A percentile compares a stretch with the other conserved stretches of the same genome.
phyloP scores from a whole-genome alignment of 2,888 invertebrate genomes.

The Tiliacea citrago region DNA sequence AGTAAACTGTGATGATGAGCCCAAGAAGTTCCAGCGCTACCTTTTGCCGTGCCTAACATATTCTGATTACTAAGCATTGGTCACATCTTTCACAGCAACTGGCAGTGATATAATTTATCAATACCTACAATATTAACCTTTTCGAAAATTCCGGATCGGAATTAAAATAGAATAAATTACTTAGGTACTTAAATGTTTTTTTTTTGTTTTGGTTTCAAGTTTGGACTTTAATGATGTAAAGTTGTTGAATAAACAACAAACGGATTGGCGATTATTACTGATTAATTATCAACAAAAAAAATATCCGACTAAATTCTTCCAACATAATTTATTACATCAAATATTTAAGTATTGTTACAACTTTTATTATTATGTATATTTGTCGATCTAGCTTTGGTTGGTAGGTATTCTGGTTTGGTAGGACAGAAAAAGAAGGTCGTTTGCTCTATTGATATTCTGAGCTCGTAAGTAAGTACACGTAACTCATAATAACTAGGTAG shows the following conservation, averaged over 20 bases:
- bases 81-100: background rate
- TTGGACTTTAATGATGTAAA: background rate
- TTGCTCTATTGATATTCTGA: constrained; percentile 34
- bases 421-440: constrained; percentile 22
- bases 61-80: background rate
- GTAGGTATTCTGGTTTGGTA: background rate
- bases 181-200: too few relatives aligned
- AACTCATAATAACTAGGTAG: constrained; percentile 4
- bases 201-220: background rate
- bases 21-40: background rate
- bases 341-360: too few relatives aligned
- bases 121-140: background rate
- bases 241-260: background rate
- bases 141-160: background rate
- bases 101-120: background rate
- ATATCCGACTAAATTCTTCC: background rate
- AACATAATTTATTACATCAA: background rate
- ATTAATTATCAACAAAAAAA: background rate
- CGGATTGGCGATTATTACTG: background rate
- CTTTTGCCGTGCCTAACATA: background rate
- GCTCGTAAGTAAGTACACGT: constrained; percentile 15
- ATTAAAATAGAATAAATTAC: too few relatives aligned
- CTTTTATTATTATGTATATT: background rate
- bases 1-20: background rate
- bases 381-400: background rate